A percentile compares a stretch with the other conserved stretches of the same genome.
Conservation (phyloP, 1,140 invertebrate species). For the Helicoverpa armigera region DNA sequence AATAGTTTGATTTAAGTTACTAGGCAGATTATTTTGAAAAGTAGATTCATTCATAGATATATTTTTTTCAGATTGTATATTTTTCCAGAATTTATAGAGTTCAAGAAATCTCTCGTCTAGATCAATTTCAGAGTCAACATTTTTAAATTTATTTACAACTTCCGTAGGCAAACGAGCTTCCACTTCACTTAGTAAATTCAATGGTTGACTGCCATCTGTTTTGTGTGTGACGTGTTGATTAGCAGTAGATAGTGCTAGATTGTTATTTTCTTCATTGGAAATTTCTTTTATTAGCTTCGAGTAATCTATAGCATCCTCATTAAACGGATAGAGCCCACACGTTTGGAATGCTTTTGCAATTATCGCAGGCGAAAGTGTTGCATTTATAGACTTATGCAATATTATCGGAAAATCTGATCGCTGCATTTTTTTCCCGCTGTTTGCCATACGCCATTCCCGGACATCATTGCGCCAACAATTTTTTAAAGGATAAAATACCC, state of each 20-base stretch:
- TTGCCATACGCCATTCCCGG: conserved; percentile 48
- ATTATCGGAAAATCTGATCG: conserved; percentile 45
- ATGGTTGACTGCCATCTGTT: conserved; percentile 45
- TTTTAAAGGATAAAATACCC: conserved; percentile 73
- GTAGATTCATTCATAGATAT: conserved; percentile 28
- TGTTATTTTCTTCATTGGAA: conserved; percentile 34
- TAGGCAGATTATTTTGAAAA: not conserved
- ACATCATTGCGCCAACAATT: conserved; percentile 43
- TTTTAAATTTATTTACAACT: conserved; percentile 47
- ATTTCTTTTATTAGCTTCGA: conserved; percentile 40
- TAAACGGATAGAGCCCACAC: conserved; percentile 40
- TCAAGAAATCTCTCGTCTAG: conserved; percentile 27
- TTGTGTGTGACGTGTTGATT: conserved; percentile 43
- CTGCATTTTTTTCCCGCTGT: conserved; percentile 44
- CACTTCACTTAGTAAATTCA: conserved; percentile 43
- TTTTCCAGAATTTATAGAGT: conserved; percentile 26
- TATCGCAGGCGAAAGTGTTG: conserved; percentile 37
- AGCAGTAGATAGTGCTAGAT: conserved; percentile 41
- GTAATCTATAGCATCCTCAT: conserved; percentile 40
- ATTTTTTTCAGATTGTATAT: conserved; percentile 29
- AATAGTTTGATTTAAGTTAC: conserved; percentile 12
- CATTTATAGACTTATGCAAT: conserved; percentile 41
- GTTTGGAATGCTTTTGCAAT: conserved; percentile 40
- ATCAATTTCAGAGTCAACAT: conserved; percentile 40
- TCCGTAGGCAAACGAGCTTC: conserved; percentile 41